Percentiles rank a stretch among this genome's conserved stretches.
Evolutionary conservation across 2,797 vertebrate genomes (phyloP).

Genomic region (Peromyscus melanophrys): DNA sequence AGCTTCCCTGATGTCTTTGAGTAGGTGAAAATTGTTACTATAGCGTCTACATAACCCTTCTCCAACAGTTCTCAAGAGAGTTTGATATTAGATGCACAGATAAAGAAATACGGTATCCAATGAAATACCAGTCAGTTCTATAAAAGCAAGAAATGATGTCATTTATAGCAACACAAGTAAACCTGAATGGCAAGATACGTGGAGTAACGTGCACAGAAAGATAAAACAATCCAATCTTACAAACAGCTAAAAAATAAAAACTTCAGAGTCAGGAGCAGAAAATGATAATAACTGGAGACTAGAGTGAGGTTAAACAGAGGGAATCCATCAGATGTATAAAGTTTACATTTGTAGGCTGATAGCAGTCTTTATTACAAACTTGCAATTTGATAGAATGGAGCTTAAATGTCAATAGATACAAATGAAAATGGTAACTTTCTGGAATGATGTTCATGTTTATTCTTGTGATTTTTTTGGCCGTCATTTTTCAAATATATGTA

Average conservation of each 20-base stretch:
- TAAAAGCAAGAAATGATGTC: neutral
- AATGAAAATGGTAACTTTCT: neutral
- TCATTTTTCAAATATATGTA: neutral
- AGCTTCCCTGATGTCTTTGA: neutral
- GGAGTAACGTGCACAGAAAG: neutral
- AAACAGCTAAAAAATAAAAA: neutral
- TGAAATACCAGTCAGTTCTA: neutral
- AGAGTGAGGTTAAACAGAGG: accelerated
- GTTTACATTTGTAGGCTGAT: neutral
- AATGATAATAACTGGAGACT: neutral
- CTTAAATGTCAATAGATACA: neutral
- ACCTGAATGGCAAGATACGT: neutral
- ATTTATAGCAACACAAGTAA: neutral
- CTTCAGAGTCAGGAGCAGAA: neutral
- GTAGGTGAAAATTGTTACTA: neutral
- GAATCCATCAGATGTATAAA: neutral
- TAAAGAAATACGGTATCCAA: neutral
- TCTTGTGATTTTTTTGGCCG: neutral
- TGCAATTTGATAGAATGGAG: neutral
- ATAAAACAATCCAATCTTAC: neutral
- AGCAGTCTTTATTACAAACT: neutral
- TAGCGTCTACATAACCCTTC: neutral
- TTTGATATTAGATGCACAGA: neutral
- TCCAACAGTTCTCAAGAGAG: neutral
- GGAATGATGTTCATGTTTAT: neutral